Conservation (phyloP, 2,888 invertebrate species). For the Plebejus argus region DNA sequence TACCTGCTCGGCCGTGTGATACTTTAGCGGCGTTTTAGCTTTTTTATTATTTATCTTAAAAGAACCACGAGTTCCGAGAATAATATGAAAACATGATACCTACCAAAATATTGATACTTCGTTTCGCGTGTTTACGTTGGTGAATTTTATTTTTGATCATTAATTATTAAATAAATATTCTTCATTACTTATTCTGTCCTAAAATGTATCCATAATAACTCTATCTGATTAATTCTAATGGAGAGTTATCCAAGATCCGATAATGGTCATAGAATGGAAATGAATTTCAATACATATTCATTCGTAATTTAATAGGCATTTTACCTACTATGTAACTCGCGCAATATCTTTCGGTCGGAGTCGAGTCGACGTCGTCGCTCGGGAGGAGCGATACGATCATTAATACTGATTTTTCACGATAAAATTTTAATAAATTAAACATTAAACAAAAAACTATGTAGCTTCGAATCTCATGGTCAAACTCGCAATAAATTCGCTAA, state of each 20-base stretch:
- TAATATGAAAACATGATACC: background rate
- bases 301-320: constrained; percentile 55
- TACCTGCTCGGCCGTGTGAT: constrained; percentile 58
- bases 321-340: constrained; percentile 52
- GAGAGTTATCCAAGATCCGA: constrained; percentile 51
- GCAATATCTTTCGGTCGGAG: constrained; percentile 57
- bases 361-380: constrained; percentile 36
- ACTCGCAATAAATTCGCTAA: constrained; percentile 74
- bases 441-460: constrained; percentile 75
- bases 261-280: constrained; percentile 56
- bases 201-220: constrained; percentile 12
- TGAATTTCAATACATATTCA: constrained; percentile 60
- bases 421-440: constrained; percentile 77
- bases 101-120: background rate
- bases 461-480: constrained; percentile 77
- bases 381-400: constrained; percentile 59
- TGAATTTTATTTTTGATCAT: constrained; percentile 1
- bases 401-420: constrained; percentile 68
- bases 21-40: constrained; percentile 75
- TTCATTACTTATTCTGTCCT: constrained; percentile 14
- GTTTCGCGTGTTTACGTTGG: background rate
- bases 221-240: constrained; percentile 24
- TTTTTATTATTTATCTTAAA: constrained; percentile 43
- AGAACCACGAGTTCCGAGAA: background rate
- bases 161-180: constrained; percentile 6